Conservation (phyloP, 2,888 invertebrate genomes). For the Xylocampa areola region DNA sequence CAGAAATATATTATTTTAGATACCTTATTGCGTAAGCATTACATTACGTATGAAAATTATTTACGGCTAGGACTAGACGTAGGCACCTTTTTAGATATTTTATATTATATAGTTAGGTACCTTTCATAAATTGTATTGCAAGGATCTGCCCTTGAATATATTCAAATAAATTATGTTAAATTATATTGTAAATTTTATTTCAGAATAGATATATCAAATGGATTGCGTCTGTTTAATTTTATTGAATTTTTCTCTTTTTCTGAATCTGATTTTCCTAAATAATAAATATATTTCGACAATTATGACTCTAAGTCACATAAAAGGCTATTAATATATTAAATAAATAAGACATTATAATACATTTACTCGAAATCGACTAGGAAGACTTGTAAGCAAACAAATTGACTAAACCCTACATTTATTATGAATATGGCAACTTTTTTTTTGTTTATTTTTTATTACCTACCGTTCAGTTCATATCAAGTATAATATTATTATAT, state of each 20-base stretch:
- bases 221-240: neutral
- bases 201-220: neutral
- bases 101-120: constrained; percentile 11
- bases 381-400: constrained; percentile 37
- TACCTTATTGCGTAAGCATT: constrained; percentile 56
- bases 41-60: constrained; percentile 49
- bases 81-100: constrained; percentile 23
- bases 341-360: constrained; percentile 36
- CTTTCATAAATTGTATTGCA: constrained; percentile 5
- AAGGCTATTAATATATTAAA: constrained; percentile 10
- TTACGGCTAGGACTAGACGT: constrained; percentile 46
- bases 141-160: neutral
- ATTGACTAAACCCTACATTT: constrained; percentile 41
- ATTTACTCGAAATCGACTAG: constrained; percentile 51
- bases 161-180: constrained; percentile 9
- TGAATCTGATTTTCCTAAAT: neutral
- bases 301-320: constrained; percentile 55
- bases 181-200: neutral
- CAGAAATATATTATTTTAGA: constrained; percentile 44
- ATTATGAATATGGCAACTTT: constrained; percentile 40
- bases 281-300: constrained; percentile 7
- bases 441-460: constrained; percentile 31
- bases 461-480: constrained; percentile 52
- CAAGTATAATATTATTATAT: constrained; percentile 29
- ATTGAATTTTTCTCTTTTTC: neutral